These are phyloP conservation scores for Gorsachius magnificus DNA, from an alignment of 2,797 vertebrate species.

Conservation along the genomic window DNA sequence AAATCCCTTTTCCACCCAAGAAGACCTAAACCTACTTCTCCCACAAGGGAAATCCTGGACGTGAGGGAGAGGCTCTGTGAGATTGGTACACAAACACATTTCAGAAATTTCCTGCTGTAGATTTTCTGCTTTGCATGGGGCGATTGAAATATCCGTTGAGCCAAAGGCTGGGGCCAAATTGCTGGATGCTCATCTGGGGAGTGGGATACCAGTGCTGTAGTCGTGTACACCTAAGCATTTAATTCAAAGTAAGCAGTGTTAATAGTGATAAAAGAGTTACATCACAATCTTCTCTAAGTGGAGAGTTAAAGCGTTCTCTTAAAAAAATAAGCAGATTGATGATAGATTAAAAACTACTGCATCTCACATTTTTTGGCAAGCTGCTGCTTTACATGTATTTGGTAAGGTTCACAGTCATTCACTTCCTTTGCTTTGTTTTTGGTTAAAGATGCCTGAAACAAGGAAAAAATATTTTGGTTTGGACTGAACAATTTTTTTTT, in stretches of 20 bases:
- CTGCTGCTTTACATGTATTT: neutral
- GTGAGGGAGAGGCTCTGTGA: neutral
- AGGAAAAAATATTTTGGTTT: neutral
- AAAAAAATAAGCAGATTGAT: neutral
- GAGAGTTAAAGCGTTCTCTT: neutral
- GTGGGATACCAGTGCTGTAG: neutral
- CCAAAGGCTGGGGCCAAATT: neutral
- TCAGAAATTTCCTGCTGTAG: neutral
- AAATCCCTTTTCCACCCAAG: neutral
- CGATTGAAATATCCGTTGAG: neutral
- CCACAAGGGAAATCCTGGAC: neutral
- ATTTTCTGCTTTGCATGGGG: neutral
- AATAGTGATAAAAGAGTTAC: neutral
- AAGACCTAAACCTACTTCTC: neutral
- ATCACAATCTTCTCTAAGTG: neutral
- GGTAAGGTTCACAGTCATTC: neutral
- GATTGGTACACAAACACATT: rapidly evolving
- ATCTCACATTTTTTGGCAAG: neutral
- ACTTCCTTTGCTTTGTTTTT: neutral
- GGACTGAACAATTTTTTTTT: neutral
- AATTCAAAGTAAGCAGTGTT: neutral
- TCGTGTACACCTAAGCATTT: rapidly evolving
- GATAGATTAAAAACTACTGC: neutral
- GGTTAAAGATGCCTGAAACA: neutral
- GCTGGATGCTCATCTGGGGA: neutral